Evolutionary conservation across 2,888 invertebrate species (phyloP).

Genomic region (Cerceris rybyensis): DNA sequence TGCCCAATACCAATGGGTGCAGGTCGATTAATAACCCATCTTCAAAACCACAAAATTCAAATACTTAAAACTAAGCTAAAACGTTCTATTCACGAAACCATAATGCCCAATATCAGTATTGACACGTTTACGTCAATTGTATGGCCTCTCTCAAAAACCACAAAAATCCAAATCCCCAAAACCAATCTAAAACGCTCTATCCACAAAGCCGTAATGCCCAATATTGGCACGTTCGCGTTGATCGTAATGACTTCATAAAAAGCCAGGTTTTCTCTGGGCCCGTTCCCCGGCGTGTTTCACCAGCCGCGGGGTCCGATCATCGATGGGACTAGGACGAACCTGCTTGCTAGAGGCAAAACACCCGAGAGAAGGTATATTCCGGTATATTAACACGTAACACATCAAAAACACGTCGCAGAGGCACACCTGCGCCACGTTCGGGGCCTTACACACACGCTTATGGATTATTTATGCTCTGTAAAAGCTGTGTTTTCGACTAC

Average conservation of each 20-base stretch:
- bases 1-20: too few relatives aligned
- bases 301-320: conserved; percentile 4
- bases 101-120: too few relatives aligned
- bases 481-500: conserved; percentile 66
- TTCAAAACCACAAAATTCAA: too few relatives aligned
- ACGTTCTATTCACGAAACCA: too few relatives aligned
- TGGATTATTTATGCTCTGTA: conserved; percentile 67
- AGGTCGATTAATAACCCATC: too few relatives aligned
- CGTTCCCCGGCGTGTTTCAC: conserved; percentile 3
- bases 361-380: conserved; percentile 49
- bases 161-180: too few relatives aligned
- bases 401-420: conserved; percentile 69
- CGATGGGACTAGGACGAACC: conserved; percentile 23
- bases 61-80: too few relatives aligned
- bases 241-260: conserved; percentile 61
- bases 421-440: conserved; percentile 61
- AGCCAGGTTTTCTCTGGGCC: conserved; percentile 32
- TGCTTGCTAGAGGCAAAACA: conserved; percentile 26
- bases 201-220: conserved; percentile 3
- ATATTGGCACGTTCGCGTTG: conserved; percentile 17
- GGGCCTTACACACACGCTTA: conserved; percentile 46
- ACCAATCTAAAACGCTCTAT: not conserved
- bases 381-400: conserved; percentile 79
- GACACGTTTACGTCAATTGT: not conserved
- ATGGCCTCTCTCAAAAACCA: too few relatives aligned